Evolutionary conservation across 2,797 vertebrate species (phyloP).

Genomic region (Liasis olivaceus): DNA sequence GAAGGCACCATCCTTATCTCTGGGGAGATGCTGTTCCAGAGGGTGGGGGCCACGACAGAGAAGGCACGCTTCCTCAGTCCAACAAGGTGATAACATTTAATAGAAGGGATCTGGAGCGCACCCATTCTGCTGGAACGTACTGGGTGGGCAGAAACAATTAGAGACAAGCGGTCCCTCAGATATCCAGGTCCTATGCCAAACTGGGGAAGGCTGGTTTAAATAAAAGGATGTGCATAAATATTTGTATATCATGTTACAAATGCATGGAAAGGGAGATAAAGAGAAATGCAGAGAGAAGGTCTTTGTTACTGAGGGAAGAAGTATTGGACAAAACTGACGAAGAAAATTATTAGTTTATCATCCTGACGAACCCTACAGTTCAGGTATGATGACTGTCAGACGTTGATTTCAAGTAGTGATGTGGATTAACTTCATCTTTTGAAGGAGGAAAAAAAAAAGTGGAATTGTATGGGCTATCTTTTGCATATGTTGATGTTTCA

Average conservation of each 20-base stretch:
- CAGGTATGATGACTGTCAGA: not conserved
- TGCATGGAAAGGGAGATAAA: not conserved
- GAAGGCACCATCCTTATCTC: not conserved
- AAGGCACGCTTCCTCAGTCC: not conserved
- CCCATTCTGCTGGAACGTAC: not conserved
- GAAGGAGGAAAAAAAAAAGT: slow-evolving; percentile 10
- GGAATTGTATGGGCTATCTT: not conserved
- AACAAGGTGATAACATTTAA: not conserved
- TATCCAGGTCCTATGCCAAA: not conserved
- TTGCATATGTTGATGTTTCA: not conserved
- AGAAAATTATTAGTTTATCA: not conserved
- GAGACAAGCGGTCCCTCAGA: not conserved
- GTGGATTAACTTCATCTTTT: not conserved
- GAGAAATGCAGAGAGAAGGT: not conserved
- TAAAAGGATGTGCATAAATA: not conserved
- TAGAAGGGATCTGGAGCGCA: not conserved
- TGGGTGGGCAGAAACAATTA: not conserved
- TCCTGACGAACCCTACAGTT: not conserved
- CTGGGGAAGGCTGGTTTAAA: not conserved
- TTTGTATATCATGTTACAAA: not conserved
- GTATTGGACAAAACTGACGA: not conserved
- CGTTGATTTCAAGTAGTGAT: not conserved
- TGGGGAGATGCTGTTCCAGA: not conserved
- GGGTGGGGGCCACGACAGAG: not conserved
- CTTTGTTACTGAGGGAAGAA: not conserved